Evolutionary conservation across 2,113 vertebrate genomes (phyloP).

Genomic region (Prolemur simus): DNA sequence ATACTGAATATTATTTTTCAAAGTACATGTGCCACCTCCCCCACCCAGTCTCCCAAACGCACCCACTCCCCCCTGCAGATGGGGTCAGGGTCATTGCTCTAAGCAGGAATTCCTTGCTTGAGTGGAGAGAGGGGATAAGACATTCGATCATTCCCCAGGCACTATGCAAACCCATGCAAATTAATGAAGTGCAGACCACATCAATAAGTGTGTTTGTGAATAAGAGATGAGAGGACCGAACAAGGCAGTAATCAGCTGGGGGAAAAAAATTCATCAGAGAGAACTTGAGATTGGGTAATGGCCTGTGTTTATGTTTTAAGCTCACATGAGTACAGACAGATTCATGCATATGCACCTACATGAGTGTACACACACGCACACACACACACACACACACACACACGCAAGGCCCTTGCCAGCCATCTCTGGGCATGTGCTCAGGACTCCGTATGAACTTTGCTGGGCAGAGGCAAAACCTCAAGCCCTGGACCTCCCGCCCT

Average conservation of each 20-base stretch:
- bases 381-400: too few species aligned
- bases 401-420: rapidly evolving
- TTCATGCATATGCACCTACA: rapidly evolving
- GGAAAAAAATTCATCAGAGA: too few species aligned
- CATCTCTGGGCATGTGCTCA: background rate
- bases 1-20: background rate
- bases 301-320: background rate
- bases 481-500: background rate
- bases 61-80: background rate
- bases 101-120: background rate
- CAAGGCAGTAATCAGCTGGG: background rate
- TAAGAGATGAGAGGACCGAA: background rate
- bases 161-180: background rate
- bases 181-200: background rate
- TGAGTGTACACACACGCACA: too few species aligned
- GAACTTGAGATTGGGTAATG: background rate
- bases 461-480: background rate
- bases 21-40: rapidly evolving
- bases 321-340: background rate
- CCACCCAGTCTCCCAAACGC: background rate
- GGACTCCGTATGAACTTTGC: background rate
- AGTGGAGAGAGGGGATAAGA: background rate
- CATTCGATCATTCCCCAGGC: rapidly evolving
- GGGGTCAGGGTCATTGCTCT: background rate
- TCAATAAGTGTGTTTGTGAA: background rate